Base-by-base conservation (phyloP, 2,113 vertebrate species). In the Rhodinocichla rosea region DNA sequence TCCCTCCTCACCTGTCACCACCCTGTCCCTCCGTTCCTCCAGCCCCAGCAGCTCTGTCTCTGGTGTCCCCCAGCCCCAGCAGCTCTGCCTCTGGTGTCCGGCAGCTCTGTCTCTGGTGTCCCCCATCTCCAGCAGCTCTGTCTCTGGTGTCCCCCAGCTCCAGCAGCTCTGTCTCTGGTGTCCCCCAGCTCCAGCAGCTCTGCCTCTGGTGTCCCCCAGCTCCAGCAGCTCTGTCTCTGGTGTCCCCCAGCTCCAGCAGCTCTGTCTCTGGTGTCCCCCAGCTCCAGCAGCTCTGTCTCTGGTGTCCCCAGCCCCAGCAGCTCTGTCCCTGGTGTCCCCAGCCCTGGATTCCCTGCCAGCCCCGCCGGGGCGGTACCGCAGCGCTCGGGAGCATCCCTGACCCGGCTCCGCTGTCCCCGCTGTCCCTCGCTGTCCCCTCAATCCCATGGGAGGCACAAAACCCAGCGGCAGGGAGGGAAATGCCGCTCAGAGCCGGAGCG, bases 401-500 rank as follows among this genome's bases (percentile, higher is more conserved):
- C n/a, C 52, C 32, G 32, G 55, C 55, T n/a, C 20, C 55, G 55
- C 33, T 56, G 55, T 56, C 32, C 53, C 20, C 55, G 32, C 32
- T 33, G 55, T 56, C 53, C 32, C 55, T 15, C 15, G 53, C 62
- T 39, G 47, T 8, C 47, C 23, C 10, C 47, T 33, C 7, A 5
- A 12, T 73, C 64, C 73, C 81, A 0, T 0, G 39, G 82, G 14
- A 78, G 39, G 30, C 87, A 75, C 33, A 13, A 69, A 68, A 78
- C 9, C 1, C 81, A 20, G 13, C 0, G 11, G 1, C 20, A 10
- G 42, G 26, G 33, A n/a, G 52, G 9, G 30, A 55, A 64, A 74
- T 33, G 15, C 81, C 27, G n/a, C 87, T 55, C 50, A 1, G 13
- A 39, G 3, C 37, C 59, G 6, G 18, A 2, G 0, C 53, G 0